Evolutionary conservation across 2,113 vertebrate species (phyloP).

Genomic region (Gulo gulo): DNA sequence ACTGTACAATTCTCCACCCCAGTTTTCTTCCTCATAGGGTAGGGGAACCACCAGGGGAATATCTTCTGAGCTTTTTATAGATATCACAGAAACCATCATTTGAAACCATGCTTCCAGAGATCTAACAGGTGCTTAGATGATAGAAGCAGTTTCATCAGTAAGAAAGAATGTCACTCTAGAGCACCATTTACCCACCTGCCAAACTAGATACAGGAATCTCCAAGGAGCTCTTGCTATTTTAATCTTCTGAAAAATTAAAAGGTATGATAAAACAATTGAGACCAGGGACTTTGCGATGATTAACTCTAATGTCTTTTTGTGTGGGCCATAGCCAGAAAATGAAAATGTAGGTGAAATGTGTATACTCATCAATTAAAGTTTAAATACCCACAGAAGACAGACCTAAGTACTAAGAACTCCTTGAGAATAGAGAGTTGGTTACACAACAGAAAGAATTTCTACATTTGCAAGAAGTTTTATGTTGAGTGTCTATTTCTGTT

Average conservation of each 20-base stretch:
- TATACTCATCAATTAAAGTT: slow-evolving; percentile 7
- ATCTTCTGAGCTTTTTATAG: neutral
- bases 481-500: neutral
- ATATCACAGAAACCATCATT: neutral
- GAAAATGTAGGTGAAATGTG: slow-evolving; percentile 14
- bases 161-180: slow-evolving; percentile 12
- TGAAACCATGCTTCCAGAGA: neutral
- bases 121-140: slow-evolving; percentile 30
- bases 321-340: neutral
- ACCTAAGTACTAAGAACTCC: neutral
- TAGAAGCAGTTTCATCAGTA: neutral
- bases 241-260: slow-evolving; percentile 56
- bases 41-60: neutral
- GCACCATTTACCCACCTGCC: neutral
- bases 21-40: neutral
- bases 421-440: neutral
- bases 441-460: neutral
- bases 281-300: neutral
- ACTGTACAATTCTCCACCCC: neutral
- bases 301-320: slow-evolving; percentile 32
- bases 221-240: slow-evolving; percentile 10
- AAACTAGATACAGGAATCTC: neutral
- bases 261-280: neutral
- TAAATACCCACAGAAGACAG: neutral
- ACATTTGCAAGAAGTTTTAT: neutral